A percentile compares a stretch with the other conserved stretches of the same genome.
Conservation (phyloP, 37 sponge, comb jelly and placozoan species). For the Trichoplax adhaerens region DNA sequence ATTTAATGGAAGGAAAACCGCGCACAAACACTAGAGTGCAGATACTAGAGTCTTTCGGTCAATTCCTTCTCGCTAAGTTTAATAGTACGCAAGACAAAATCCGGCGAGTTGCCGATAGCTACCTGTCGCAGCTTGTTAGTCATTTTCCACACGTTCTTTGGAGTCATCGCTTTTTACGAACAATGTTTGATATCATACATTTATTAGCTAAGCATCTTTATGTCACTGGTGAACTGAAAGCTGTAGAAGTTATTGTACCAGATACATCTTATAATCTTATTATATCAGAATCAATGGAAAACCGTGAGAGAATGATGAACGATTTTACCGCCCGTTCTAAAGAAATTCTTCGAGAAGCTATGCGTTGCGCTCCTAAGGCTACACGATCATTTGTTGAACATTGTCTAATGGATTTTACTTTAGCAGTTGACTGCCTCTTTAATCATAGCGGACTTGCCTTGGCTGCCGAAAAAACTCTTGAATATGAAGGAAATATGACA, state of each 20-base stretch:
- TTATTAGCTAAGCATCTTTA: constrained; percentile 26
- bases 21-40: constrained; percentile 11
- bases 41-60: constrained; percentile 37
- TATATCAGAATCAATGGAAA: background rate
- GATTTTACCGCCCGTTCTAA: constrained; percentile 43
- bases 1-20: constrained; percentile 36
- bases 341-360: constrained; percentile 40
- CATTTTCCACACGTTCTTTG: constrained; percentile 57
- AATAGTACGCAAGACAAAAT: constrained; percentile 42
- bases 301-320: constrained; percentile 27
- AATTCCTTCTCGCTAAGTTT: constrained; percentile 50
- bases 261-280: background rate
- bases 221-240: background rate
- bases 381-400: constrained; percentile 38
- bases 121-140: constrained; percentile 36
- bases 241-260: background rate
- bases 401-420: background rate
- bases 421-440: constrained; percentile 8
- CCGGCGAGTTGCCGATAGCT: constrained; percentile 40
- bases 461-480: constrained; percentile 25
- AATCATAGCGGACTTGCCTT: constrained; percentile 39
- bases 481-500: background rate
- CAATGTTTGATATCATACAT: constrained; percentile 48
- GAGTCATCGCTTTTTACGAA: constrained; percentile 32
- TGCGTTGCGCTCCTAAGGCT: constrained; percentile 35